Evolutionary conservation across 1,140 invertebrate species (phyloP).

Genomic region (Brachystomella parvula): DNA sequence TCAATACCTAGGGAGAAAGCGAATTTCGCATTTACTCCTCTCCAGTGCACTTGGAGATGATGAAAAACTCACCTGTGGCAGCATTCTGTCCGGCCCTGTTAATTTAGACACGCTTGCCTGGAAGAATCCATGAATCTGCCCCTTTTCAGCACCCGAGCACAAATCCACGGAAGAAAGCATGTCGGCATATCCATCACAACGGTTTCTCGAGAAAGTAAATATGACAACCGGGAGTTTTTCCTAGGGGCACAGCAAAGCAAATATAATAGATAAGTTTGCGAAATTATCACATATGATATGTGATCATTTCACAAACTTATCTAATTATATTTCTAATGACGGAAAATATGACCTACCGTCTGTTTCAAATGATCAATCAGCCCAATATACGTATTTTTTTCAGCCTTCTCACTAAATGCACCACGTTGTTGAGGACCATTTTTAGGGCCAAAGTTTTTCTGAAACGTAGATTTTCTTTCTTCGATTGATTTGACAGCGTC

Average conservation of each 20-base stretch:
- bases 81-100: slow-evolving; percentile 71
- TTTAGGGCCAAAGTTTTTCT: slow-evolving; percentile 53
- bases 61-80: slow-evolving; percentile 68
- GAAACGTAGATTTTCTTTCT: slow-evolving; percentile 50
- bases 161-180: slow-evolving; percentile 64
- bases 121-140: slow-evolving; percentile 73
- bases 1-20: slow-evolving; percentile 47
- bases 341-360: slow-evolving; percentile 38
- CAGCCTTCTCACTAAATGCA: slow-evolving; percentile 45
- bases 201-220: slow-evolving; percentile 86
- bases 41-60: slow-evolving; percentile 4
- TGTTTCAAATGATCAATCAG: slow-evolving; percentile 70
- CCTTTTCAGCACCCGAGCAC: slow-evolving; percentile 73
- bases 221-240: slow-evolving; percentile 87
- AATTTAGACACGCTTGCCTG: slow-evolving; percentile 69
- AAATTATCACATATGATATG: too few relatives aligned
- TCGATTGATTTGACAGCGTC: slow-evolving; percentile 63
- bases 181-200: slow-evolving; percentile 70
- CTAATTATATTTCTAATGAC: too few relatives aligned
- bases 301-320: too few relatives aligned
- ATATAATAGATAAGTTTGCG: too few relatives aligned
- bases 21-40: not conserved
- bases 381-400: slow-evolving; percentile 76
- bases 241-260: slow-evolving; percentile 41
- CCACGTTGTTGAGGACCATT: slow-evolving; percentile 39